phyloP scores from a whole-genome alignment of 2,113 vertebrate species.

The Rhinoderma darwinii region DNA sequence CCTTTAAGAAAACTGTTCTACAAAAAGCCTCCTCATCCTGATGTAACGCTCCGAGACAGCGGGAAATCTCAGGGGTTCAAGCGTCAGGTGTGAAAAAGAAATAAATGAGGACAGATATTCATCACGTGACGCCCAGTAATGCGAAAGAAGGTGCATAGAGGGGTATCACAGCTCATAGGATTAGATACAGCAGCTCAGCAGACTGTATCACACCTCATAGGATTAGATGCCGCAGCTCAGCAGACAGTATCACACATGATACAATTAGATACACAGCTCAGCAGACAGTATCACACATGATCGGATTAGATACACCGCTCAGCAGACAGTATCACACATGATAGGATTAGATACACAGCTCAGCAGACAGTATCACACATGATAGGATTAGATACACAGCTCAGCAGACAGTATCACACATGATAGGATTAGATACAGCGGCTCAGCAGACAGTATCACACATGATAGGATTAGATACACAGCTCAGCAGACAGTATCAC shows the following conservation, averaged over 20 bases:
- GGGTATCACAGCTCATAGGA: background rate
- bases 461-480: background rate
- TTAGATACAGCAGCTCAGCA: background rate
- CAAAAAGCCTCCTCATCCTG: background rate
- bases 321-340: no score
- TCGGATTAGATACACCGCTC: background rate
- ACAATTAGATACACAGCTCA: background rate
- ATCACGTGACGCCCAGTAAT: background rate
- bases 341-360: no score
- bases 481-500: background rate
- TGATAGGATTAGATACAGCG: no score
- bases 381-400: no score
- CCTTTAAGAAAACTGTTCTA: background rate
- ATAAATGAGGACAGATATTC: background rate
- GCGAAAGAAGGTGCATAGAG: background rate
- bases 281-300: background rate
- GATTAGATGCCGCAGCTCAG: background rate
- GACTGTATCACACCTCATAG: background rate
- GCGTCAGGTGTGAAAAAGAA: background rate
- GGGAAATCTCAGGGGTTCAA: background rate
- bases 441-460: slow-evolving; percentile 5
- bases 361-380: no score
- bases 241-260: background rate
- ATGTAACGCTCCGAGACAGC: background rate
- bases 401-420: no score